Base-by-base conservation (phyloP, 2,888 invertebrate genomes). In the Ormyrus nitidulus region DNA sequence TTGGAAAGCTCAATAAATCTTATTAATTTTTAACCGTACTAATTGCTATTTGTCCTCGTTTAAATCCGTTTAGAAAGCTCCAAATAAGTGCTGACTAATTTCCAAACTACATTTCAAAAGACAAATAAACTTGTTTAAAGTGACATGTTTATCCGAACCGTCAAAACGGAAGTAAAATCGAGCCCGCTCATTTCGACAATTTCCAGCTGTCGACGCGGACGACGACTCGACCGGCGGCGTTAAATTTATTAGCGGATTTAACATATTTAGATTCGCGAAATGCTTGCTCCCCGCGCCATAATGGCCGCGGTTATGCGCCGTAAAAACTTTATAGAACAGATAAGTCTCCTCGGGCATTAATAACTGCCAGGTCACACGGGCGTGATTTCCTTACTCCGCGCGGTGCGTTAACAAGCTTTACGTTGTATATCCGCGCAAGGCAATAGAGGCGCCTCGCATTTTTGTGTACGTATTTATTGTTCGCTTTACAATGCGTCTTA, bases 321-420 rank as follows among this genome's bases (percentile, higher is more conserved):
- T 76, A 68, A 68, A 76, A 75, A 68, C 54, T 69, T 74, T 65
- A 53, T 76, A 76, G 76, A 76, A 76, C 54, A 76, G 76, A 75
- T 65, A 64, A 34, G 64, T 68, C 65, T 44, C n/a, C 75, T 46
- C 13, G 59, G 54, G 53, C 61, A 68, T 76, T 76, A 76, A 68
- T 76, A 68, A 69, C 51, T 59, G 65, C 54, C 68, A 49, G 53
- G 61, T 68, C 68, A 53, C 10, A 54, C 76, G 11, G 58, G 58
- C 34, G 61, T n/a, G 75, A 75, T 75, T 61, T 68, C 51, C 68
- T 66, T 13, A 10, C 11, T 65, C 49, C 56, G 54, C n/a, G 13
- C 53, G 34, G 34, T 4, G 65, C 49, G 53, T 68, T 68, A 75
- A 59, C 61, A 68, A 53, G 51, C 44, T 51, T 61, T 51, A 13